phyloP scores from a whole-genome alignment of 2,113 vertebrate species.

The Uria lomvia region DNA sequence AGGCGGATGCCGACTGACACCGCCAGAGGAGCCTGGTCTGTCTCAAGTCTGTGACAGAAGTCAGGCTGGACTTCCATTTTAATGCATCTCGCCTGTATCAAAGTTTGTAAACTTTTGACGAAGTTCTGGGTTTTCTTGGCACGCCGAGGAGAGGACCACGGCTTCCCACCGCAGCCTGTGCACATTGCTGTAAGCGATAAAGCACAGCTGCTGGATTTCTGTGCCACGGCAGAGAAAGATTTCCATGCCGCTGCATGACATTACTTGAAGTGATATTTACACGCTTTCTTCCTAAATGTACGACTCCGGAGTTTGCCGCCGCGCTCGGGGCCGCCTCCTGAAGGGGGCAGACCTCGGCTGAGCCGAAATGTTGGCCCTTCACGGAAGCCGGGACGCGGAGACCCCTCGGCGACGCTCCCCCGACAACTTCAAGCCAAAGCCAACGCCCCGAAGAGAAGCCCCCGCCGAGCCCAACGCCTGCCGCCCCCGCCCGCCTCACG shows the following conservation, averaged over 20 bases:
- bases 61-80: neutral
- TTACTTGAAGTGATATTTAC: rapidly evolving
- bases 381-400: too few species aligned
- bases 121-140: neutral
- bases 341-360: too few species aligned
- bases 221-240: neutral
- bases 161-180: neutral
- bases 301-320: neutral
- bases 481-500: neutral
- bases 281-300: neutral
- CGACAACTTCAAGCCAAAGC: neutral
- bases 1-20: rapidly evolving
- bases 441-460: neutral
- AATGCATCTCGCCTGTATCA: neutral
- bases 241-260: neutral
- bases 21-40: rapidly evolving
- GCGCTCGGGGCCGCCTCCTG: neutral
- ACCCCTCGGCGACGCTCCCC: rapidly evolving
- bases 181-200: neutral
- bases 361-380: rapidly evolving
- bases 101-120: neutral
- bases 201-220: neutral
- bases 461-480: too few species aligned
- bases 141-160: neutral
- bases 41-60: too few species aligned